Base-by-base conservation (phyloP, 2,113 vertebrate species). In the Mirounga angustirostris region DNA sequence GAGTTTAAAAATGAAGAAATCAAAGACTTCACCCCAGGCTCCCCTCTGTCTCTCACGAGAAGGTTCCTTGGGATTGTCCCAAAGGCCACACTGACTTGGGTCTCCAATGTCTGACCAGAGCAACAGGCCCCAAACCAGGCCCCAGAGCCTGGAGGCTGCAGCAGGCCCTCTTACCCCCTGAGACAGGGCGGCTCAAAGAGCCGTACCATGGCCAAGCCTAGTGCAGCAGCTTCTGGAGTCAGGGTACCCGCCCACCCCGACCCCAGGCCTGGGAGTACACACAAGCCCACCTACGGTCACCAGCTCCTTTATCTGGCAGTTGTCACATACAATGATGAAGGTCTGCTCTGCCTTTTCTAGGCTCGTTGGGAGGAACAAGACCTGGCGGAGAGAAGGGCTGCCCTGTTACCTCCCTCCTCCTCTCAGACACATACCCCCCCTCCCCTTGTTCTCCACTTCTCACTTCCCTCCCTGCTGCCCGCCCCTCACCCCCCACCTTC, bases 311-410 rank as follows among this genome's bases (percentile, higher is more conserved):
- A 99, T 97, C 89, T 99, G 99, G 97, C 99, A 99, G 98, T 99
- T 99, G 98, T 99, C 99, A 97, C 99, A 99, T 54, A 99, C 98
- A 2, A 99, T 54, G 52, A 98, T 97, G 91, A 99, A 99, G 56
- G 87, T 98, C 96, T 99, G 98, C 69, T 98, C 87, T 13, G 96
- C 98, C 84, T 65, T 98, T 85, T 98, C 99, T 13, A 99, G 95
- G 65, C 90, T 89, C 8, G 69, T 98, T 33, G 99, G 99, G 87
- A 99, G 99, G 98, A 99, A 99, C 86, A 98, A 71, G 30, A 99
- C 99, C 99, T 99, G 96, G 43, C 97, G 98, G 58, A 97, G 15
- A 87, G 56, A 81, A 26, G 59, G 15, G 2, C 1, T 0, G 16
- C 3, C 85, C 61, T 11, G 85, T 67, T 7, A 82, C 7, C 8